phyloP scores from a whole-genome alignment of 2,888 invertebrate species.

The Hipparchia sbordonii region DNA sequence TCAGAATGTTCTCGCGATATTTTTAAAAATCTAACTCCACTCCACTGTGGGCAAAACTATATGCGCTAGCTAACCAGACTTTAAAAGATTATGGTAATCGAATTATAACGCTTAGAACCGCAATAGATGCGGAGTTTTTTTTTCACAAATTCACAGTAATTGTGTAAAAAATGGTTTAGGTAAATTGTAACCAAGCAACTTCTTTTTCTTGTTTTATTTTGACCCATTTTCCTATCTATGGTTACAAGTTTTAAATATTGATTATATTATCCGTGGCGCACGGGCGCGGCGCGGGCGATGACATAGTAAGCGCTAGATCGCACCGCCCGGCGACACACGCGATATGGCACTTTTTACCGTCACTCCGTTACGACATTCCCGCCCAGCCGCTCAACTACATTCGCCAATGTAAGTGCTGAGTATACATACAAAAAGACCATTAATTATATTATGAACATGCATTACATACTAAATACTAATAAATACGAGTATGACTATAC shows the following conservation, averaged over 20 bases:
- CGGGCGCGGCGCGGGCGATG: conserved; percentile 1
- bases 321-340: background rate
- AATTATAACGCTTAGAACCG: no score
- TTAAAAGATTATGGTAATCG: no score
- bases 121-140: no score
- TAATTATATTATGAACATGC: conserved; percentile 4
- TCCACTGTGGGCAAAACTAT: no score
- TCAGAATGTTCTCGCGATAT: no score
- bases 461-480: background rate
- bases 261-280: background rate
- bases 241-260: background rate
- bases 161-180: no score
- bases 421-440: background rate
- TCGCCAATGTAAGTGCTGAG: background rate
- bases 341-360: background rate
- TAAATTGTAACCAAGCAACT: background rate
- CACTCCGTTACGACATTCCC: conserved; percentile 8
- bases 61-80: no score
- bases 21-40: no score
- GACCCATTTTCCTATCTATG: background rate
- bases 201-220: background rate
- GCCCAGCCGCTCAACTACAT: background rate
- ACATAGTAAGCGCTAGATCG: conserved; percentile 9
- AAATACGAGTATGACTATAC: background rate
- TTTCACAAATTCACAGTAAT: no score